Conservation (phyloP, 2,113 vertebrate species). For the Pandion haliaetus region DNA sequence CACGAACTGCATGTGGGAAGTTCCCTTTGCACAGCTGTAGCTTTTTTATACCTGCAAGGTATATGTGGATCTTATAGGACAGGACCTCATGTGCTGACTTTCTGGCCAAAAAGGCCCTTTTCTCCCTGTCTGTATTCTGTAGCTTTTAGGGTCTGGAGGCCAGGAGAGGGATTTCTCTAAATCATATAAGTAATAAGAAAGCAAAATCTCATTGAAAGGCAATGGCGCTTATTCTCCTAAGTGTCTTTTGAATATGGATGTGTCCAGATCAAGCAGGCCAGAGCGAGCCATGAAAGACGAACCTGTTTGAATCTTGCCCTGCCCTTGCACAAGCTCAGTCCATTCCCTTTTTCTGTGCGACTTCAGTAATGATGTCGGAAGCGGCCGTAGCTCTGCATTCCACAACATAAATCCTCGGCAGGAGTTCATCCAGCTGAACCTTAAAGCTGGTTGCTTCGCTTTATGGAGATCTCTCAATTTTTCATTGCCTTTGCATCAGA, state of each 20-base stretch:
- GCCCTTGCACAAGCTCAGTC: not conserved
- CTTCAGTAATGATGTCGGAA: not conserved
- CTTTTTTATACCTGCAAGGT: not conserved
- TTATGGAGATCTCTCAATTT: constrained; percentile 21
- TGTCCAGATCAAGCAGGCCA: not conserved
- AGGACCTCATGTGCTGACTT: not conserved
- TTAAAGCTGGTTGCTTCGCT: not conserved
- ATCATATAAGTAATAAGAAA: not conserved
- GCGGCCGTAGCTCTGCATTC: not conserved
- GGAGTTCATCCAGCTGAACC: constrained; percentile 1
- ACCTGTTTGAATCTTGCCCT: not conserved
- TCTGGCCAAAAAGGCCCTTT: not conserved
- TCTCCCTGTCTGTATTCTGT: not conserved
- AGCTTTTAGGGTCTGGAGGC: not conserved
- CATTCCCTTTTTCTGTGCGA: not conserved
- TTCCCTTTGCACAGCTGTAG: not conserved
- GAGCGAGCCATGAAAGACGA: accelerated
- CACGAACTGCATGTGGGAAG: not conserved
- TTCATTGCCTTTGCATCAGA: constrained; percentile 21
- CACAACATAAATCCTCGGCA: not conserved
- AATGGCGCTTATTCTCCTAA: not conserved
- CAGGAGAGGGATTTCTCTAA: not conserved
- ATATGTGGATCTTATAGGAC: not conserved
- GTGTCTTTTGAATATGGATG: not conserved
- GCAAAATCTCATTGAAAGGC: not conserved